phyloP scores from a whole-genome alignment of 2,797 vertebrate species.

The Coregonus ussuriensis region DNA sequence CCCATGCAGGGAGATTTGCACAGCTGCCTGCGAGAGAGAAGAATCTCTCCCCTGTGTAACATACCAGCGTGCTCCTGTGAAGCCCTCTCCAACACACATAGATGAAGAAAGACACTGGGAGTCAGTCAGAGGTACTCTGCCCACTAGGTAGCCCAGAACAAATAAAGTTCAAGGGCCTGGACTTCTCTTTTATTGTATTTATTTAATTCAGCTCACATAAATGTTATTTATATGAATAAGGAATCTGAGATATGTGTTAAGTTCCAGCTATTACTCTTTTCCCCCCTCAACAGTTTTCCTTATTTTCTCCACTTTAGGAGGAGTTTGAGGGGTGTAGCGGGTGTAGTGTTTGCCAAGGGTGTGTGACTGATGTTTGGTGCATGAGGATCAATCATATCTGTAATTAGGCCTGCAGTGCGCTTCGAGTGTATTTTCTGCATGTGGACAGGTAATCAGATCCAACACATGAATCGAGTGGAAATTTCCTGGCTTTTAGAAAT shows the following conservation, averaged over 20 bases:
- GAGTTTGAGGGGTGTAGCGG: neutral
- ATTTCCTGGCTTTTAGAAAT: conserved; percentile 53
- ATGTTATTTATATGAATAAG: conserved; percentile 34
- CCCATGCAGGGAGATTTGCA: conserved; percentile 77
- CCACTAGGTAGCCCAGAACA: conserved; percentile 55
- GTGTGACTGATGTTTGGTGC: conserved; percentile 6
- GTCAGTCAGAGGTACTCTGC: conserved; percentile 38
- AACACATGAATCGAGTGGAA: conserved; percentile 54
- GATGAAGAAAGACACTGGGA: conserved; percentile 44
- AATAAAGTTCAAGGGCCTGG: conserved; percentile 58
- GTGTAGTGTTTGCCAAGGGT: neutral
- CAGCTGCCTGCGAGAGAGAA: conserved; percentile 73
- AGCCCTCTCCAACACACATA: conserved; percentile 64
- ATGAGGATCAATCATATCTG: neutral
- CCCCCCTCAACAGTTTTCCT: conserved; percentile 16
- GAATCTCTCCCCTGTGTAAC: conserved; percentile 72
- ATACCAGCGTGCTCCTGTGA: conserved; percentile 66
- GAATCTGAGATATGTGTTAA: conserved; percentile 21
- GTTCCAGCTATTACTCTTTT: conserved; percentile 23
- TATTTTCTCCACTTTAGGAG: conserved; percentile 15
- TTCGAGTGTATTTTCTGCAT: conserved; percentile 21
- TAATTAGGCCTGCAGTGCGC: neutral
- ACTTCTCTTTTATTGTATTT: conserved; percentile 47
- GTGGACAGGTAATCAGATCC: conserved; percentile 41
- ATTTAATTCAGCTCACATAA: conserved; percentile 54